phyloP scores from a whole-genome alignment of 2,888 invertebrate genomes.

The Poecilobothrus nobilitatus region DNA sequence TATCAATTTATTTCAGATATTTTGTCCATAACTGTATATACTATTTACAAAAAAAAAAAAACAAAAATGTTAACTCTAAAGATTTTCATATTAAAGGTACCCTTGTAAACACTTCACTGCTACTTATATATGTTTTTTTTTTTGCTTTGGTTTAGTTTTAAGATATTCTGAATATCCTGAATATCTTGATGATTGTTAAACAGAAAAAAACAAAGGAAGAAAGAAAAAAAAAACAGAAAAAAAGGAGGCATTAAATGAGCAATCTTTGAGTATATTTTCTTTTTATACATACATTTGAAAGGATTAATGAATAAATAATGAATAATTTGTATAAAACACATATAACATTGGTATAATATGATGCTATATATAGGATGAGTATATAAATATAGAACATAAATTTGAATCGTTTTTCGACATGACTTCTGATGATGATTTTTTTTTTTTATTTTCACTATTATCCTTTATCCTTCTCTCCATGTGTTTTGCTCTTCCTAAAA shows the following conservation, averaged over 20 bases:
- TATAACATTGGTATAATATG: background rate
- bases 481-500: no score
- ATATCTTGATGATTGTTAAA: background rate
- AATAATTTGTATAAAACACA: background rate
- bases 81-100: no score
- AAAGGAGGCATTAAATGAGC: background rate
- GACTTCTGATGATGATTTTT: background rate
- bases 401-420: conserved; percentile 6
- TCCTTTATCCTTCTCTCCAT: no score
- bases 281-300: background rate
- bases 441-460: background rate
- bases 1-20: no score
- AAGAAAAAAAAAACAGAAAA: no score
- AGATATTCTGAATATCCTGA: background rate
- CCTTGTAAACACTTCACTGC: no score
- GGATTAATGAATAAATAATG: conserved; percentile 6
- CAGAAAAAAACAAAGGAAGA: background rate
- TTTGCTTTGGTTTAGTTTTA: background rate
- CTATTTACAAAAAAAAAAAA: no score
- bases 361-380: background rate
- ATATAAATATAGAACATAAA: background rate
- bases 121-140: no score
- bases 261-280: background rate
- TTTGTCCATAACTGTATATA: no score
- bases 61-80: no score